Evolutionary conservation across 2,888 invertebrate genomes (phyloP), one percentile per base, ranked within the genome.

Genomic region (Chrysopilus asiliformis): DNA sequence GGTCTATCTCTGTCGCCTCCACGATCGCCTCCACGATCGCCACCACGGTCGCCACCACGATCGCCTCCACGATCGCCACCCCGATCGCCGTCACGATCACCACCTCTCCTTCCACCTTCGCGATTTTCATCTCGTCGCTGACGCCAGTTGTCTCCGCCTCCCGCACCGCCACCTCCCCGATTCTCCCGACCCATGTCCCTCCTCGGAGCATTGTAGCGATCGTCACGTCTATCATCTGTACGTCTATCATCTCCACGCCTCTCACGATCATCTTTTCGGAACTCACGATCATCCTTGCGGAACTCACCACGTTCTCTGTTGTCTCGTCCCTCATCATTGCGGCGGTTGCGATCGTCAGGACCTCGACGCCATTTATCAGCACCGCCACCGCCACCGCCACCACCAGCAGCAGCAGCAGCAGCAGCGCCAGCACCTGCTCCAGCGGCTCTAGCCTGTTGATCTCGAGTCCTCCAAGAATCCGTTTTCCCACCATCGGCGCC

Each of bases 11-110:
- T 27, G 16, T 46, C 41, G 4, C 39, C 42, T n/a, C 43, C 46
- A 10, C 59, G 58, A 54, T 59, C 57, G 36, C 42, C 43, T 3
- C 52, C 50, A 2, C 49, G 46, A 14, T 45, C 47, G 10, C 18
- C 19, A 14, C 28, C 41, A 24, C 49, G 49, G 9, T 50, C 40
- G 10, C 45, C 38, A 36, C 45, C 46, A n/a, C n/a, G n/a, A n/a
- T 31, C 36, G 17, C 26, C 30, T n/a, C 32, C 41, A 10, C 36
- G 25, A 27, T 37, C 32, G 5, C 29, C 37, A 25, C 40, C 34
- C 12, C 26, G n/a, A n/a, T 31, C 36, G 17, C 26, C 30, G 13
- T 34, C 41, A 10, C 36, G 25, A 27, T 37, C 32, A 8, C 29
- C 37, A 25, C 40, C 34, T 13, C 26, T 31, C 4, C 31, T 29